Base-by-base conservation (phyloP, 2,888 invertebrate species). In the Dysmachus trigonus region DNA sequence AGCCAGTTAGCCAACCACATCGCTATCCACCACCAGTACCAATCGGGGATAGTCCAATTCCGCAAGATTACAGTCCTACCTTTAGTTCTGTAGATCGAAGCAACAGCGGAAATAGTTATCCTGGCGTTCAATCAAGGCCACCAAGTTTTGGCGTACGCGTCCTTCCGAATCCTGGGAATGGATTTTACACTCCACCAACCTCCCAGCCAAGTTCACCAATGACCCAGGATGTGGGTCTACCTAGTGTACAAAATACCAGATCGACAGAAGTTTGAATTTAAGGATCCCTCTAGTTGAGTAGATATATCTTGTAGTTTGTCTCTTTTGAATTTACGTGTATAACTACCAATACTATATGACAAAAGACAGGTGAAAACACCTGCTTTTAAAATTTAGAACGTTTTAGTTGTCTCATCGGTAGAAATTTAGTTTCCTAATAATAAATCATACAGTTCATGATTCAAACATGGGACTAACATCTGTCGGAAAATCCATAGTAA, bases 221-320 rank as follows among this genome's bases (percentile, higher is more conserved):
- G 30, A 90, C 90, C 18, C 92, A 92, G 88, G 91, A 92, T 81
- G 90, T 90, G 85, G 92, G 92, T 1, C 87, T 92, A 85, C 92
- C 92, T 62, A 90, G 90, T 38, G 89, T 90, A 86, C 91, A 90
- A 88, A 89, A 90, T 79, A 89, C 88, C 35, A 91, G 90, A 88
- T 92, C 92, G 85, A 92, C 92, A 6, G 92, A 92, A 89, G 92
- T 92, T 86, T 92, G 91, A 90, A 27, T 6, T 62, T 62, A 22
- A 62, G 62, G 27, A 62, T 5, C 15, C n/a, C 30, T 38, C 35
- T 73, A 31, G 76, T 30, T 18, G n/a, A 81, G 47, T 33, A 74
- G 53, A 86, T 74, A n/a, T 27, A 30, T 18, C 15, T 31, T 18
- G 72, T 62, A 62, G 62, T 62, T 62, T 18, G 27, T 62, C 22